Evolutionary conservation across 2,888 invertebrate genomes (phyloP).

Genomic region (Agrotis ipsilon): DNA sequence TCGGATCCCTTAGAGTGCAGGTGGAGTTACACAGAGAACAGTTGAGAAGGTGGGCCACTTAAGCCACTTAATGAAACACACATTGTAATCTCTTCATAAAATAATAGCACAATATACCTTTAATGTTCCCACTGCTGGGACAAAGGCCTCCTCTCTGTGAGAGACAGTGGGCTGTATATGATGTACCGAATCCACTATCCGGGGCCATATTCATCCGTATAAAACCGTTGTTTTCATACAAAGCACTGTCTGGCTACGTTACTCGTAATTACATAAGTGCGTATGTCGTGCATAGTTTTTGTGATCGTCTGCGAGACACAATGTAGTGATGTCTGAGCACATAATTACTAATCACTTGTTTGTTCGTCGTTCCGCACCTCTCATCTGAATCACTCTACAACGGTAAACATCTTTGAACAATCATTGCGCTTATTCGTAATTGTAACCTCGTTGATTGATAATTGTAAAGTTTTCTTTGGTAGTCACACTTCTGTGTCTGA

Average conservation of each 20-base stretch:
- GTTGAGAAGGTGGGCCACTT: no score
- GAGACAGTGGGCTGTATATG: no score
- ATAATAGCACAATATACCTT: no score
- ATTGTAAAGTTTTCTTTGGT: neutral
- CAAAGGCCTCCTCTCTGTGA: no score
- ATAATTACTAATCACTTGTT: conserved; percentile 60
- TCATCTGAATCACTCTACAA: conserved; percentile 56
- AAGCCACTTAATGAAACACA: neutral
- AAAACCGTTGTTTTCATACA: conserved; percentile 44
- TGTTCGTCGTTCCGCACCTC: conserved; percentile 64
- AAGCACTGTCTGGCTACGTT: conserved; percentile 27
- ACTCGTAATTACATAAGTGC: conserved; percentile 53
- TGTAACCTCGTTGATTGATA: conserved; percentile 22
- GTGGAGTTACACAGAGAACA: no score
- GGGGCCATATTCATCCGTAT: conserved; percentile 27
- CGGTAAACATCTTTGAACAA: conserved; percentile 35
- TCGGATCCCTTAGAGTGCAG: no score
- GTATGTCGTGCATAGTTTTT: conserved; percentile 50
- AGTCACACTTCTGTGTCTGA: neutral
- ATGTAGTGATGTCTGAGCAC: conserved; percentile 45
- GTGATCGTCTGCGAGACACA: conserved; percentile 49
- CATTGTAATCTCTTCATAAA: neutral
- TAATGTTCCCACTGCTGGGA: no score
- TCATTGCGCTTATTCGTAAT: conserved; percentile 20
- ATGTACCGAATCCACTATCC: no score